Evolutionary conservation across 2,888 invertebrate species (phyloP).

Genomic region (Odontothrips loti): DNA sequence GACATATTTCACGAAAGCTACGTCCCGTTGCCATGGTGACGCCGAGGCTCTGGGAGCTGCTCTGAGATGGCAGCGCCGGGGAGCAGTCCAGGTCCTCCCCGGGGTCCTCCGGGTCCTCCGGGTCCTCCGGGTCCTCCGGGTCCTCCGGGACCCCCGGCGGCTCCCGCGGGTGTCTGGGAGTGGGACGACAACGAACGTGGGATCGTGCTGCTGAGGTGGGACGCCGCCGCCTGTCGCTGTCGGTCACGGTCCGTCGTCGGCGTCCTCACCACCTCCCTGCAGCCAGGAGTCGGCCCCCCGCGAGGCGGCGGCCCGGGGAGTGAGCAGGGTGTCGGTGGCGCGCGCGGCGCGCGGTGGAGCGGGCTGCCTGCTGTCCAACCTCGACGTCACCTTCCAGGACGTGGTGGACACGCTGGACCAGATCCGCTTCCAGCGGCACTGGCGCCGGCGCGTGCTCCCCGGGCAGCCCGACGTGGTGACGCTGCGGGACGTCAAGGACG

Average conservation of each 20-base stretch:
- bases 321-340: not conserved
- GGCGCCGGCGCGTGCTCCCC: slow-evolving; percentile 55
- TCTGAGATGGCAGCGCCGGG: not conserved
- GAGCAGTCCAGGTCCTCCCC: not conserved
- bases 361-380: not conserved
- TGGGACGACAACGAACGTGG: not conserved
- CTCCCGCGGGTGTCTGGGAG: not conserved
- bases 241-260: too few relatives aligned
- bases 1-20: too few relatives aligned
- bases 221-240: too few relatives aligned
- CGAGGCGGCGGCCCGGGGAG: not conserved
- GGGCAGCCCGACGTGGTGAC: slow-evolving; percentile 56
- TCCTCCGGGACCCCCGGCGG: not conserved
- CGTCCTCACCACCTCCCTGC: not conserved
- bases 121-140: not conserved
- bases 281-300: not conserved
- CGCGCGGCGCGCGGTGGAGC: not conserved
- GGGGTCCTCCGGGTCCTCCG: too few relatives aligned
- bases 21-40: not conserved
- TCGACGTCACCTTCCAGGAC: not conserved
- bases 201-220: not conserved
- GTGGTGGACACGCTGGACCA: slow-evolving; percentile 40
- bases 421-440: slow-evolving; percentile 57
- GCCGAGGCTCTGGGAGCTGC: not conserved
- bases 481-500: slow-evolving; percentile 58